A percentile compares a stretch with the other conserved stretches of the same genome.
These are phyloP conservation scores for Helicoverpa assulta DNA, from an alignment of 2,888 invertebrate genomes.

Conservation along the genomic window DNA sequence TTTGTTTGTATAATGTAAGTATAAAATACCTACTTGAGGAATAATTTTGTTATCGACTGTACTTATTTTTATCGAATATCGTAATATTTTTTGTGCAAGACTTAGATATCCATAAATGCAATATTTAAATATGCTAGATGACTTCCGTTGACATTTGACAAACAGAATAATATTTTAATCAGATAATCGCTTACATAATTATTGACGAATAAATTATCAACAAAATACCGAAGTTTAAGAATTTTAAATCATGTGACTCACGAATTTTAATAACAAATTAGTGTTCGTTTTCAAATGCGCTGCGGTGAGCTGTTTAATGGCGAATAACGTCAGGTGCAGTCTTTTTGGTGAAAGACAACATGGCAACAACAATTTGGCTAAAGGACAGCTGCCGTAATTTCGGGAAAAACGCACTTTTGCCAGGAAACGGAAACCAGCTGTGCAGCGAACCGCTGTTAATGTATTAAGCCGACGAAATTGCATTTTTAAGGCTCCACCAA, in stretches of 20 bases:
- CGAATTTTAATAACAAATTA: background rate
- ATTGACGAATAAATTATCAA: background rate
- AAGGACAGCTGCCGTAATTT: conserved; percentile 80
- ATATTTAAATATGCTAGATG: background rate
- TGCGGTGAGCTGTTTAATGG: conserved; percentile 26
- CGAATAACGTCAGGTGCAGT: conserved; percentile 42
- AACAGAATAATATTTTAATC: background rate
- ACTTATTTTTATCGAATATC: conserved; percentile 8
- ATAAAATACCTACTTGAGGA: conserved; percentile 6
- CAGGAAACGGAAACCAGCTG: conserved; percentile 89
- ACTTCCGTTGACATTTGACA: conserved; percentile 1
- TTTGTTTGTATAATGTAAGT: background rate
- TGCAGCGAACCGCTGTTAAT: conserved; percentile 83
- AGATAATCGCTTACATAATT: background rate
- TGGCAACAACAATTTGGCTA: conserved; percentile 65
- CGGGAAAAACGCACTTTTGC: conserved; percentile 84
- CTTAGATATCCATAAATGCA: background rate
- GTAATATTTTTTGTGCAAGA: background rate
- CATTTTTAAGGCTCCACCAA: conserved; percentile 87
- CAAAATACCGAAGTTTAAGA: conserved; percentile 1
- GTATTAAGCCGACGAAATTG: conserved; percentile 84
- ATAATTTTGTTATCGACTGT: conserved; percentile 27
- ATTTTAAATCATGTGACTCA: conserved; percentile 2
- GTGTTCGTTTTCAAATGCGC: background rate
- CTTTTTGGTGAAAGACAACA: conserved; percentile 39